Evolutionary conservation across 1,140 invertebrate species (phyloP).

Genomic region (Tyrophagus putrescentiae): DNA sequence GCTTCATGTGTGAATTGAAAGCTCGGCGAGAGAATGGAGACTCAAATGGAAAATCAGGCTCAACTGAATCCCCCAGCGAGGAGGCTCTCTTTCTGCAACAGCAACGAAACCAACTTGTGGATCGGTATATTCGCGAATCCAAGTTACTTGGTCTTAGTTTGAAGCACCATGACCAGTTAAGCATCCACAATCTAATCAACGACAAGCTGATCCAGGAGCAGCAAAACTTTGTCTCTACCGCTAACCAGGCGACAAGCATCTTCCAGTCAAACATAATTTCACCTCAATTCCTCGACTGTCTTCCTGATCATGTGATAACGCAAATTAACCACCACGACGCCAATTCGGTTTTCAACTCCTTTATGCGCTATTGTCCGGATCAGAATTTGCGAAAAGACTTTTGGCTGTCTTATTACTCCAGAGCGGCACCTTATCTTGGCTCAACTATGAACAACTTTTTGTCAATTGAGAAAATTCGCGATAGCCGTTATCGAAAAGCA

Average conservation of each 20-base stretch:
- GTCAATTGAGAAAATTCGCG: constrained; percentile 58
- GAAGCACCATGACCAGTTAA: constrained; percentile 30
- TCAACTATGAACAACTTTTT: constrained; percentile 52
- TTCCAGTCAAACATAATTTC: constrained; percentile 49
- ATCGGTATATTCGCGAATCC: constrained; percentile 63
- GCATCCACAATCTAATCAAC: constrained; percentile 28
- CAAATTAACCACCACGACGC: constrained; percentile 36
- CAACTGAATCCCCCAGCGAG: neutral
- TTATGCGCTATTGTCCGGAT: constrained; percentile 65
- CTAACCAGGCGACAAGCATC: constrained; percentile 44
- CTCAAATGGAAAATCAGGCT: neutral
- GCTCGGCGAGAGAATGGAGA: constrained; percentile 33
- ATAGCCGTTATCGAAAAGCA: constrained; percentile 49
- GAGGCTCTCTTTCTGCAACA: constrained; percentile 27
- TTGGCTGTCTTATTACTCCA: constrained; percentile 56
- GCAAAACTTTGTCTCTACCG: constrained; percentile 18
- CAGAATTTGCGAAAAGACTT: constrained; percentile 57
- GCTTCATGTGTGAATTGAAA: constrained; percentile 36
- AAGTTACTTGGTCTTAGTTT: constrained; percentile 57
- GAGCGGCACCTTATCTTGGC: constrained; percentile 49
- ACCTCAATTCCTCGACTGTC: constrained; percentile 45
- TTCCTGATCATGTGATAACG: constrained; percentile 53
- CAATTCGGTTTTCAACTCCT: constrained; percentile 46
- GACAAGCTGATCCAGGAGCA: constrained; percentile 26
- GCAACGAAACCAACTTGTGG: constrained; percentile 51